Evolutionary conservation across 2,888 invertebrate genomes (phyloP), one percentile per base, ranked within the genome.

Genomic region (Cephus spinipes): DNA sequence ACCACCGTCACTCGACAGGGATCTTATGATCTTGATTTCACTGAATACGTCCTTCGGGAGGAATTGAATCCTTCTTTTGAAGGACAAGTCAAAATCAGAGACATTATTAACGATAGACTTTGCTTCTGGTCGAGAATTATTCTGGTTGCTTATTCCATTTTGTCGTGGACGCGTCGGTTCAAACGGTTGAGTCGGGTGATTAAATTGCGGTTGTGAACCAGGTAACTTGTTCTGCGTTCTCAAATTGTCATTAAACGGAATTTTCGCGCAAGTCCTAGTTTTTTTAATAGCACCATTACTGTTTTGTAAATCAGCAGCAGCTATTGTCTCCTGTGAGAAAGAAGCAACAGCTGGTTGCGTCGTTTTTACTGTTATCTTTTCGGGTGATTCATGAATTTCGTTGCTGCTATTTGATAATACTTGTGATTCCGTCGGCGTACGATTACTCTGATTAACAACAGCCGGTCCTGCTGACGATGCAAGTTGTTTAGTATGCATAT

Each of bases 41-140:
- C 76, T 82, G 15, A 87, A 89, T 33, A 79, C 77, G 4, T 82
- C 74, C 34, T 78, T 78, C 1, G 88, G 81, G 0, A 90, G 75
- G 68, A 86, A 86, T 33, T 55, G 55, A 55, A 55, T 55, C 55
- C 55, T 55, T 55, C 9, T 55, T 32, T 71, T 33, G 32, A 71
- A 71, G 1, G 71, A 71, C 12, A 71, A 71, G 12, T 71, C 33
- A 15, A 71, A 71, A 12, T 71, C 71, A 31, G 55, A 55, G 23
- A 55, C 23, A 23, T 55, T 55, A 6, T 55, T 55, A 23, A 55
- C 55, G 23, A 23, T 3, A 23, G 55, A 23, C 15, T 30, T 71
- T 32, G 23, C 71, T 71, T 71, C 71, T 11, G 71, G 11, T 30
- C 12, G 30, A 11, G 31, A 15, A 30, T 71, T 11, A 30, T 71